A percentile compares a stretch with the other conserved stretches of the same genome.
These are phyloP conservation scores for Lutjanus campechanus DNA, from an alignment of 2,797 vertebrate genomes.

Conservation along the genomic window DNA sequence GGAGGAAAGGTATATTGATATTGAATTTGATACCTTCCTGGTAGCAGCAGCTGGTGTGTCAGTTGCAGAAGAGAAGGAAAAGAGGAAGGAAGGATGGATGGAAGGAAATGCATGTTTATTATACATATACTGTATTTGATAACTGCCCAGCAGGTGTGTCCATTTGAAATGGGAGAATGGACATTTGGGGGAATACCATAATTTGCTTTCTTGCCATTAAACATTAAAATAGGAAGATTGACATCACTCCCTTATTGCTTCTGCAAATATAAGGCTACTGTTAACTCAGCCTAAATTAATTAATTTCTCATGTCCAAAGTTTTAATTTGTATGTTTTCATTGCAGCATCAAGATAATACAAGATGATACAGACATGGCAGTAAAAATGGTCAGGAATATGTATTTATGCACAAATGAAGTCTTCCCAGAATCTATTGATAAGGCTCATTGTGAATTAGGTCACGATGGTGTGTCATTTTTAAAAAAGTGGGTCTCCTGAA, in stretches of 20 bases:
- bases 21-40: conserved; percentile 13
- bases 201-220: neutral
- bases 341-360: too few relatives aligned
- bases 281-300: too few relatives aligned
- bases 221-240: neutral
- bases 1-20: neutral
- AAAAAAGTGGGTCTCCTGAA: too few relatives aligned
- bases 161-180: neutral
- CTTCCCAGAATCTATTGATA: too few relatives aligned
- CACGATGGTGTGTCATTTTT: too few relatives aligned
- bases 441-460: too few relatives aligned
- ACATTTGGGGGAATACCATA: neutral
- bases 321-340: too few relatives aligned
- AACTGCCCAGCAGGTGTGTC: neutral
- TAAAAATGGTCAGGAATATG: too few relatives aligned
- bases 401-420: too few relatives aligned
- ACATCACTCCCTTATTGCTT: neutral
- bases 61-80: neutral
- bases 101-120: neutral
- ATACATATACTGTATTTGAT: neutral
- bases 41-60: conserved; percentile 2
- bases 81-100: neutral
- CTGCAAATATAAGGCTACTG: neutral
- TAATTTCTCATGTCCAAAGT: too few relatives aligned
- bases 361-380: too few relatives aligned